Percentiles rank a stretch among this genome's conserved stretches.
Conservation (phyloP, 2,888 invertebrate species). For the Apantesis nais region DNA sequence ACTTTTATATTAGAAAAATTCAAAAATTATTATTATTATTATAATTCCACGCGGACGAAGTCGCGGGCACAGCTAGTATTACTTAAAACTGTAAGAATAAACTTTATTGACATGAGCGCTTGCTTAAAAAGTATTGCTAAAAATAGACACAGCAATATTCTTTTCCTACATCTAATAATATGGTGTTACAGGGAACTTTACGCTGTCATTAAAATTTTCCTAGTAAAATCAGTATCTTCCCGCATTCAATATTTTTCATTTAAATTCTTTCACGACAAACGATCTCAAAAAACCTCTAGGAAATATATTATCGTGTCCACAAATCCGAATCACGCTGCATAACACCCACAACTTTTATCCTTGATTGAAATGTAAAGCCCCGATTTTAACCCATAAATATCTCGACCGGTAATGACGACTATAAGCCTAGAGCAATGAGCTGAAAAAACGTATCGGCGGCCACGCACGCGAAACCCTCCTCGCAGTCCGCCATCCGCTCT, state of each 20-base stretch:
- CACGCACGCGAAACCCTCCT: conserved; percentile 58
- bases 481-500: conserved; percentile 9
- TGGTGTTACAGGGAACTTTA: neutral
- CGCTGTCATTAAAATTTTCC: neutral
- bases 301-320: conserved; percentile 15
- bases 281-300: neutral
- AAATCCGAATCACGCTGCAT: conserved; percentile 42
- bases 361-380: conserved; percentile 78
- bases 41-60: too few species aligned
- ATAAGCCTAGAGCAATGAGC: conserved; percentile 78
- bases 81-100: too few species aligned
- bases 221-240: neutral
- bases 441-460: conserved; percentile 72
- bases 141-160: neutral
- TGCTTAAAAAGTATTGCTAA: neutral
- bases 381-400: conserved; percentile 73
- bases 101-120: too few species aligned
- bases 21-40: too few species aligned
- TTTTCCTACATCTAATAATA: too few species aligned
- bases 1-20: too few species aligned
- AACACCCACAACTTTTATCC: conserved; percentile 59
- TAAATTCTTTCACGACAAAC: neutral
- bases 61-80: too few species aligned
- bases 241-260: neutral
- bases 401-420: conserved; percentile 75